Evolutionary conservation across 1,140 invertebrate genomes (phyloP).

Genomic region (Eciton burchellii): DNA sequence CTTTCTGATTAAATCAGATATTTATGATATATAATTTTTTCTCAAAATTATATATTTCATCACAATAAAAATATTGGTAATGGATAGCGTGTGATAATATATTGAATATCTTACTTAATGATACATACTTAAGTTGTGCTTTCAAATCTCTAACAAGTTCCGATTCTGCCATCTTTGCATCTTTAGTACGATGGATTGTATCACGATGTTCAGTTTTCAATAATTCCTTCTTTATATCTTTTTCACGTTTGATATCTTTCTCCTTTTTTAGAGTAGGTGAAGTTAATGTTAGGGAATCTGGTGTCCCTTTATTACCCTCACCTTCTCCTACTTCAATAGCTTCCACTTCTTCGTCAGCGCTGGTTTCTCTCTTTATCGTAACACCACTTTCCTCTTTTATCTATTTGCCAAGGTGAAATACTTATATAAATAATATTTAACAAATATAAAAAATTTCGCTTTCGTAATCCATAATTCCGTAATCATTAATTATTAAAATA

Average conservation of each 20-base stretch:
- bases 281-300: slow-evolving; percentile 80
- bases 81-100: neutral
- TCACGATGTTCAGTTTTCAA: slow-evolving; percentile 86
- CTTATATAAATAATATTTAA: slow-evolving; percentile 3
- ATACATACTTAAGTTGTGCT: slow-evolving; percentile 94
- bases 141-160: slow-evolving; percentile 94
- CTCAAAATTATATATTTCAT: slow-evolving; percentile 1
- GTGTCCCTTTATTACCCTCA: slow-evolving; percentile 82
- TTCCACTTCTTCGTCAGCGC: slow-evolving; percentile 84
- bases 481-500: slow-evolving; percentile 14
- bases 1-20: slow-evolving; percentile 90
- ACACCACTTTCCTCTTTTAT: slow-evolving; percentile 84
- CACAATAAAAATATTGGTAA: neutral
- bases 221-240: slow-evolving; percentile 88
- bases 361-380: slow-evolving; percentile 83
- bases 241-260: slow-evolving; percentile 87
- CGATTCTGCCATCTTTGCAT: slow-evolving; percentile 87
- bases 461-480: neutral
- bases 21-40: neutral
- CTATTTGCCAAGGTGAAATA: slow-evolving; percentile 61
- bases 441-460: neutral
- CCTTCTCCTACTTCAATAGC: slow-evolving; percentile 81
- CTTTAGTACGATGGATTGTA: slow-evolving; percentile 86
- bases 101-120: neutral
- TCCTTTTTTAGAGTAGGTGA: slow-evolving; percentile 88